Evolutionary conservation across 2,888 invertebrate genomes (phyloP).

Genomic region (Busseola fusca): DNA sequence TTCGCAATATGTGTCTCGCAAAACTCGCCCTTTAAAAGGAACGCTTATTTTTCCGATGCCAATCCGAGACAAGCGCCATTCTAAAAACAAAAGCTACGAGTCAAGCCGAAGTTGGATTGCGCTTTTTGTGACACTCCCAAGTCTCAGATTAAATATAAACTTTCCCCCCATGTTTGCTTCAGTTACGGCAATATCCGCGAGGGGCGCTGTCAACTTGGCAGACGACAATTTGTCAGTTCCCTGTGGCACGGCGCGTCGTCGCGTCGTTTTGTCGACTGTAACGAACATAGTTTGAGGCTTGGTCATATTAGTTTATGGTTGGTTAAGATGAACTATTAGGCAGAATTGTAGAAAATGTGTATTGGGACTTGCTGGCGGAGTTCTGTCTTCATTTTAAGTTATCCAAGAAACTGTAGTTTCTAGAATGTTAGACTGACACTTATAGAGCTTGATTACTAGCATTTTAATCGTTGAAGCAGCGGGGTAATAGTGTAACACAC

Average conservation of each 20-base stretch:
- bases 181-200: slow-evolving; percentile 72
- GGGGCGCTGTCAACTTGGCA: slow-evolving; percentile 65
- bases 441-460: background rate
- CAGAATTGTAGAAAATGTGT: slow-evolving; percentile 31
- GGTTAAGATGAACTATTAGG: slow-evolving; percentile 36
- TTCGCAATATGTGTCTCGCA: slow-evolving; percentile 14
- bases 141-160: slow-evolving; percentile 79
- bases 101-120: slow-evolving; percentile 67
- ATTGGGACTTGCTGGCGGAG: background rate
- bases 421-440: too few relatives aligned
- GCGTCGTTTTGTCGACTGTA: slow-evolving; percentile 46
- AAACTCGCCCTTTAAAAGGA: slow-evolving; percentile 34
- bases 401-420: background rate
- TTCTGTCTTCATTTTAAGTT: slow-evolving; percentile 3
- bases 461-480: background rate
- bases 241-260: slow-evolving; percentile 52
- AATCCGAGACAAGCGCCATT: slow-evolving; percentile 57
- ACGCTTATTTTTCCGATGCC: slow-evolving; percentile 50
- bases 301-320: slow-evolving; percentile 60
- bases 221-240: slow-evolving; percentile 74
- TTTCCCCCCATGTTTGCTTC: slow-evolving; percentile 69
- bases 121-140: slow-evolving; percentile 69
- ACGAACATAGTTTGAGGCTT: slow-evolving; percentile 54
- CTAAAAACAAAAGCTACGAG: slow-evolving; percentile 67
- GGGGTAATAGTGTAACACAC: too few relatives aligned